These are phyloP conservation scores for Anser brachyrhynchus DNA, from an alignment of 2,113 vertebrate genomes.

Conservation along the genomic window DNA sequence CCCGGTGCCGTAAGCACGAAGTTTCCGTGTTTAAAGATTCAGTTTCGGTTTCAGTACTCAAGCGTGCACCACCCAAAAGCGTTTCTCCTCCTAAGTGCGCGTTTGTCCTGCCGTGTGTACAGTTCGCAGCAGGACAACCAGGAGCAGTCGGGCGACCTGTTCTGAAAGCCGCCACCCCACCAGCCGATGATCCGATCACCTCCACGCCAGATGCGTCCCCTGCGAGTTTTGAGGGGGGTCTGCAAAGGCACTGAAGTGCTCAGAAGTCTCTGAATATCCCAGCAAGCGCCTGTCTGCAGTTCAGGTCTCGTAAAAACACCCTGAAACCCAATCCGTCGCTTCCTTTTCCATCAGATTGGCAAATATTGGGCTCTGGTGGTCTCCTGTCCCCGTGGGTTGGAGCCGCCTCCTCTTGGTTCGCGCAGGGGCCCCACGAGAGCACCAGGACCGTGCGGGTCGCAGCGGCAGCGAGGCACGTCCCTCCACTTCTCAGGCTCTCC, in stretches of 20 bases:
- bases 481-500: not conserved
- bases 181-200: not conserved
- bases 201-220: rapidly evolving
- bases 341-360: not conserved
- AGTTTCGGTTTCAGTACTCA: not conserved
- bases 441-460: rapidly evolving
- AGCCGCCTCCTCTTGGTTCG: not conserved
- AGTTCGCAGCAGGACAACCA: not conserved
- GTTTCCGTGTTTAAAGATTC: not conserved
- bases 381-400: not conserved
- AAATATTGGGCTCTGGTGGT: not conserved
- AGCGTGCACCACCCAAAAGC: not conserved
- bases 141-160: not conserved
- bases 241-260: not conserved
- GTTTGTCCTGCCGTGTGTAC: not conserved
- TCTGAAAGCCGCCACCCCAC: not conserved
- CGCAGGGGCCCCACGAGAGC: not conserved
- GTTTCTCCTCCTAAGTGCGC: not conserved
- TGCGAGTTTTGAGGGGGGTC: not conserved
- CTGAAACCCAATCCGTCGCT: not conserved
- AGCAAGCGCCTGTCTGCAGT: not conserved
- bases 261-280: not conserved
- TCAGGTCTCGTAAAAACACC: not conserved
- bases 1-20: not conserved
- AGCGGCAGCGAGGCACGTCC: not conserved